A percentile compares a stretch with the other conserved stretches of the same genome.
phyloP scores from a whole-genome alignment of 2,888 invertebrate species.

The Morpho deidamia region DNA sequence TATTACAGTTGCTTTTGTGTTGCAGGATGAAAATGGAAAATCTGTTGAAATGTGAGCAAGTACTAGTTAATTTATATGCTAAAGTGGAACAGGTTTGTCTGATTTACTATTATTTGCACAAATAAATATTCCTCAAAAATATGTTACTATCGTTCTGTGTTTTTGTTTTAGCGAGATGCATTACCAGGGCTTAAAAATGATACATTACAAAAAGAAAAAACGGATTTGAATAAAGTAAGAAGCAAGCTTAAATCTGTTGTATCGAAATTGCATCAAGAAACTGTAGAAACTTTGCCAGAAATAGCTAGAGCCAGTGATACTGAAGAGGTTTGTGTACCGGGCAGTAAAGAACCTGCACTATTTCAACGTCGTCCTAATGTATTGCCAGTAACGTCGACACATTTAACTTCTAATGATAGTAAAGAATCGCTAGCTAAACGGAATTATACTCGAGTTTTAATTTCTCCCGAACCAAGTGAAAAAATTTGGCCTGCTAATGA shows the following conservation, averaged over 20 bases:
- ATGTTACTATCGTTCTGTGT: neutral
- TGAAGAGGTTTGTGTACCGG: slow-evolving; percentile 49
- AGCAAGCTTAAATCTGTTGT: slow-evolving; percentile 53
- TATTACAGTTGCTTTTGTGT: neutral
- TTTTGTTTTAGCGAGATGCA: slow-evolving; percentile 49
- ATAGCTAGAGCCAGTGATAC: slow-evolving; percentile 54
- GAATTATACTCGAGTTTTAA: slow-evolving; percentile 58
- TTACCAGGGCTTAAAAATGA: slow-evolving; percentile 29
- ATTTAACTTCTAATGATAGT: slow-evolving; percentile 10
- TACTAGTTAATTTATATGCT: slow-evolving; percentile 80
- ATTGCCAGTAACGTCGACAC: slow-evolving; percentile 31
- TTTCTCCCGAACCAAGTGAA: slow-evolving; percentile 51
- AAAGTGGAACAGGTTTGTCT: slow-evolving; percentile 80
- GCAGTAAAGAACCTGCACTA: slow-evolving; percentile 62
- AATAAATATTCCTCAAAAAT: neutral
- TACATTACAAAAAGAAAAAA: slow-evolving; percentile 27
- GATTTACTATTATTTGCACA: neutral
- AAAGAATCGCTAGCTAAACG: slow-evolving; percentile 34
- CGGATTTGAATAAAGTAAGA: slow-evolving; percentile 47
- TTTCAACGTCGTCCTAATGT: slow-evolving; percentile 63
- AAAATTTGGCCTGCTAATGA: slow-evolving; percentile 33
- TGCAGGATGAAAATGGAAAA: slow-evolving; percentile 84
- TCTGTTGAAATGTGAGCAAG: slow-evolving; percentile 82
- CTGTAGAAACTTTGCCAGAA: slow-evolving; percentile 53
- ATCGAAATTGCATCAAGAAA: slow-evolving; percentile 34